A percentile compares a stretch with the other conserved stretches of the same genome.
Evolutionary conservation across 2,797 vertebrate species (phyloP).

Genomic region (Dryobates pubescens): DNA sequence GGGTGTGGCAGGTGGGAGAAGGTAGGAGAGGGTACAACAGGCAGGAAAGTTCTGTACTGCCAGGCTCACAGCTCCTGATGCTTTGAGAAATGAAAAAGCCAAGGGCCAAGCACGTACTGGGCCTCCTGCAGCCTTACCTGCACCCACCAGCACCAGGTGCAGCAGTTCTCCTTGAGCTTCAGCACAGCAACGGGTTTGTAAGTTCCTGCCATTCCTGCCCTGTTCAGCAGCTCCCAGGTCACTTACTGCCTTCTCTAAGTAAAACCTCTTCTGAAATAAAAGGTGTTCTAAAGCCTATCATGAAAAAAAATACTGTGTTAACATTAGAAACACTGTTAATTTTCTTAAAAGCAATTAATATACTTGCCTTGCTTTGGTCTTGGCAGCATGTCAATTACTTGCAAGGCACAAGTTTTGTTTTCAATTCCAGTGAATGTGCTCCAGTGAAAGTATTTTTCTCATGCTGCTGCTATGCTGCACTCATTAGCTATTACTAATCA

Average conservation of each 20-base stretch:
- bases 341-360: conserved; percentile 53
- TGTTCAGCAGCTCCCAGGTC: not conserved
- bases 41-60: not conserved
- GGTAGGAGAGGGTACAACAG: not conserved
- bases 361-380: not conserved
- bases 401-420: conserved; percentile 4
- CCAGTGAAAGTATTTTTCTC: not conserved
- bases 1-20: not conserved
- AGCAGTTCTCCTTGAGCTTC: not conserved
- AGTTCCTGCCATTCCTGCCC: not conserved
- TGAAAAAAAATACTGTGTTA: not conserved
- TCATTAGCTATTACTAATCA: not conserved
- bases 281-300: not conserved
- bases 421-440: conserved; percentile 5
- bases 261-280: not conserved
- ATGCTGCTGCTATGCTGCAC: not conserved
- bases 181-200: not conserved
- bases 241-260: not conserved
- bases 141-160: not conserved
- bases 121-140: not conserved
- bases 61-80: not conserved
- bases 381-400: not conserved
- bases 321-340: conserved; percentile 37
- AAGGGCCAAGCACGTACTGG: not conserved
- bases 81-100: not conserved